These are phyloP conservation scores for Chiloscyllium plagiosum DNA, from an alignment of 2,113 vertebrate species.

Conservation along the genomic window DNA sequence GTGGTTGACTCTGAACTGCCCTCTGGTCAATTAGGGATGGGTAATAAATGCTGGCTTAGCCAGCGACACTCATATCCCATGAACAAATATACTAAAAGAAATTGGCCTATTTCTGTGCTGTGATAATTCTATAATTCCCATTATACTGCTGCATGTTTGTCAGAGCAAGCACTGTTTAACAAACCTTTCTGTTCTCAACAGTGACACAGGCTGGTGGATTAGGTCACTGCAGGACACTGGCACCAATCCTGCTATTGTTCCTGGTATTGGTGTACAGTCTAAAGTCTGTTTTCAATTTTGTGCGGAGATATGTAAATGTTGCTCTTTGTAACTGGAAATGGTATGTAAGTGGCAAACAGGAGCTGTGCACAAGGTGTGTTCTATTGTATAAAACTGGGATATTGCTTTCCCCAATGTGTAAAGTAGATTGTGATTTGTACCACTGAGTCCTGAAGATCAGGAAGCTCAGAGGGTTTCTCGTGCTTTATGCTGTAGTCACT, in stretches of 20 bases:
- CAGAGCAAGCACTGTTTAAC: neutral
- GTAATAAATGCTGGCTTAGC: no score
- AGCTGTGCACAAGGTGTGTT: neutral
- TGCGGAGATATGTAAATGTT: neutral
- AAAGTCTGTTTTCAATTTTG: neutral
- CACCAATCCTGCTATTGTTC: neutral
- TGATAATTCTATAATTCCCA: neutral
- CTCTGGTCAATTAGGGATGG: no score
- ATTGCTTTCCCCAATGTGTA: neutral
- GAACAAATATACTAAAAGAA: no score
- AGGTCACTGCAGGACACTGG: neutral
- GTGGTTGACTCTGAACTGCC: no score
- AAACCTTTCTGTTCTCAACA: neutral
- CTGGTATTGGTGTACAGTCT: neutral
- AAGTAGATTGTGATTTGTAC: neutral
- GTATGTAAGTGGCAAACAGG: neutral
- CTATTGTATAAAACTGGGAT: neutral
- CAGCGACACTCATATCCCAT: no score
- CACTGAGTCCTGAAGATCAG: neutral
- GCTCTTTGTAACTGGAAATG: neutral
- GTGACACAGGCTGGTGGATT: neutral
- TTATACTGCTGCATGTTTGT: neutral
- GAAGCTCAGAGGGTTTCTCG: neutral
- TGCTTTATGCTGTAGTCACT: neutral
- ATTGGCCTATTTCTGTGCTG: neutral